phyloP scores from a whole-genome alignment of 2,797 vertebrate species.

The Propithecus perrieri region DNA sequence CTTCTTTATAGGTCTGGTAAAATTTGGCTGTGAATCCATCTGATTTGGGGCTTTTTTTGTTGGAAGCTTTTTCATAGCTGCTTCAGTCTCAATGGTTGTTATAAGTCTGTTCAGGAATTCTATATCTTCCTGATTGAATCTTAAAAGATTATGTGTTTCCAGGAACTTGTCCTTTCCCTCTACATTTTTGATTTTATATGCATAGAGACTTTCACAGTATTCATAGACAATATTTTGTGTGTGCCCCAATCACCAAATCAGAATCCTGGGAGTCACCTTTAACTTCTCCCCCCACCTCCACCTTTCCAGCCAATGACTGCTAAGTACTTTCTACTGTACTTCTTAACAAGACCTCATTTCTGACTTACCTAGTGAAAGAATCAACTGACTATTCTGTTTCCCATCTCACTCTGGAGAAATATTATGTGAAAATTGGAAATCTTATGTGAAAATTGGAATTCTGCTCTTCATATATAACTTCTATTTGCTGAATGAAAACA shows the following conservation, averaged over 20 bases:
- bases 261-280: not conserved
- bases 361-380: not conserved
- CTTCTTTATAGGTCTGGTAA: too few species aligned
- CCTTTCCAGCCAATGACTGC: not conserved
- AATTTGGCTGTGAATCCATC: too few species aligned
- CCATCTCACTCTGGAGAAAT: not conserved
- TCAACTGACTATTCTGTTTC: not conserved
- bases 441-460: not conserved
- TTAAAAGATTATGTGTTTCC: too few species aligned
- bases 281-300: not conserved
- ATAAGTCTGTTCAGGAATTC: too few species aligned
- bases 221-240: too few species aligned
- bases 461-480: not conserved
- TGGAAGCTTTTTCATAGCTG: too few species aligned
- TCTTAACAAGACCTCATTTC: constrained; percentile 20
- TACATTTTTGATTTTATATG: too few species aligned
- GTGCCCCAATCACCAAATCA: not conserved
- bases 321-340: not conserved
- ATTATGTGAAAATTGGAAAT: not conserved
- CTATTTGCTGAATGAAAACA: not conserved
- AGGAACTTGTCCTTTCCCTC: too few species aligned
- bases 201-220: too few species aligned
- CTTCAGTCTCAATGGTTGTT: too few species aligned
- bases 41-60: too few species aligned
- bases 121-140: too few species aligned